phyloP scores from a whole-genome alignment of 30 jellyfish, hydroid and myxozoan species.

The Nemopilema nomurai region DNA sequence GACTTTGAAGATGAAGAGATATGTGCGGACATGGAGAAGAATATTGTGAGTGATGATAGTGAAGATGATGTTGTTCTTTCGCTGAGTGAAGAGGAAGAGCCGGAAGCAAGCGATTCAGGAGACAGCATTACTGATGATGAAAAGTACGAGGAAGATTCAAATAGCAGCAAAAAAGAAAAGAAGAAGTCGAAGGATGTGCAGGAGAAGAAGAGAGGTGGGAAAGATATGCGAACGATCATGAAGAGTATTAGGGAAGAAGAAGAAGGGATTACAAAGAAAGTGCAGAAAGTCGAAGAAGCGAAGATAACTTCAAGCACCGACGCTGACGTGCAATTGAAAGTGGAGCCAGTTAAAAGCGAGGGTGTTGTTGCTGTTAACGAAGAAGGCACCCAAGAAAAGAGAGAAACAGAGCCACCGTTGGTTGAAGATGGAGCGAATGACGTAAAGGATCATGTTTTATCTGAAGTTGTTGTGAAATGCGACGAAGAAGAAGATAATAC shows the following conservation, averaged over 20 bases:
- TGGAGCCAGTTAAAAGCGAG: too few species aligned
- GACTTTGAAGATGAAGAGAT: conserved; percentile 45
- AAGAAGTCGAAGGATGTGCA: background rate
- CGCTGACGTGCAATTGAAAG: conserved; percentile 1
- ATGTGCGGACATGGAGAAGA: conserved; percentile 37
- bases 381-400: background rate
- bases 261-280: background rate
- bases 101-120: conserved; percentile 3
- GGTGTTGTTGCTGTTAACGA: too few species aligned
- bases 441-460: background rate
- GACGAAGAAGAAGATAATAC: background rate
- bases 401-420: background rate
- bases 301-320: background rate
- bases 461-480: background rate
- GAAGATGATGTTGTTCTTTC: conserved; percentile 31
- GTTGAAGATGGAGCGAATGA: background rate
- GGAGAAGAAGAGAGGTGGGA: conserved; percentile 43
- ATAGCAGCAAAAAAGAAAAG: conserved; percentile 3
- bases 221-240: conserved; percentile 44
- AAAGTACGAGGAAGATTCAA: conserved; percentile 27
- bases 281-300: conserved; percentile 1
- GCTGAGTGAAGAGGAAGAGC: conserved; percentile 40
- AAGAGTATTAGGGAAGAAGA: conserved; percentile 54
- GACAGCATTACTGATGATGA: conserved; percentile 21
- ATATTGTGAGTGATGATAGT: conserved; percentile 41